Conservation (phyloP, 2,888 invertebrate species). For the Thymelicus acteon region DNA sequence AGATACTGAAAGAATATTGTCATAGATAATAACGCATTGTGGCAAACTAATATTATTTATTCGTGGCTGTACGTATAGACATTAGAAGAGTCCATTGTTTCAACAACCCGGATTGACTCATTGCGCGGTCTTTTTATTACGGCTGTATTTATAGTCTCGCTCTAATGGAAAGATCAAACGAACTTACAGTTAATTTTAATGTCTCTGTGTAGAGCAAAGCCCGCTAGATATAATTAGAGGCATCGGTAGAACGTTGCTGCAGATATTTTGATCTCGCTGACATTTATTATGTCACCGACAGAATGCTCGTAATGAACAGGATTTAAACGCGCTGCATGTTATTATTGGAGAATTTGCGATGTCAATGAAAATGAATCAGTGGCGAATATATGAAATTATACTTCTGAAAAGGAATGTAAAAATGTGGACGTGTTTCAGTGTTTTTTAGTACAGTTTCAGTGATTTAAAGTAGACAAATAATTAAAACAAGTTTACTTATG, state of each 20-base stretch:
- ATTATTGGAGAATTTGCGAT: constrained; percentile 3
- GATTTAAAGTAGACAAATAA: too few relatives aligned
- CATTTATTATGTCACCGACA: constrained; percentile 75
- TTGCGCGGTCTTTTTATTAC: constrained; percentile 70
- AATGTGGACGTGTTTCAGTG: neutral
- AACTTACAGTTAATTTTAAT: constrained; percentile 81
- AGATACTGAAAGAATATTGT: too few relatives aligned
- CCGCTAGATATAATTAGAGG: constrained; percentile 82
- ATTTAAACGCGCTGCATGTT: constrained; percentile 12
- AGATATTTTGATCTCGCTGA: constrained; percentile 73
- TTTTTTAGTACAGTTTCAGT: too few relatives aligned
- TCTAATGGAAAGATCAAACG: constrained; percentile 84
- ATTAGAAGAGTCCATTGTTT: constrained; percentile 42
- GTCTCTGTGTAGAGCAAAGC: constrained; percentile 76
- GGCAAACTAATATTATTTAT: too few relatives aligned
- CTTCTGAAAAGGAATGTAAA: neutral
- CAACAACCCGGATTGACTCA: constrained; percentile 63
- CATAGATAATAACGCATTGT: too few relatives aligned
- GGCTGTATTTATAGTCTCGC: constrained; percentile 75
- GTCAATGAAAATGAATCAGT: neutral
- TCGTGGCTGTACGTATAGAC: constrained; percentile 37
- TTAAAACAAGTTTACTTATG: too few relatives aligned
- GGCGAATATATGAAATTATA: neutral
- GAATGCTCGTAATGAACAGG: constrained; percentile 21
- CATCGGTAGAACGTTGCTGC: constrained; percentile 64